These are phyloP conservation scores for Macaca mulatta DNA, from an alignment of 2,113 vertebrate genomes.

Conservation along the genomic window DNA sequence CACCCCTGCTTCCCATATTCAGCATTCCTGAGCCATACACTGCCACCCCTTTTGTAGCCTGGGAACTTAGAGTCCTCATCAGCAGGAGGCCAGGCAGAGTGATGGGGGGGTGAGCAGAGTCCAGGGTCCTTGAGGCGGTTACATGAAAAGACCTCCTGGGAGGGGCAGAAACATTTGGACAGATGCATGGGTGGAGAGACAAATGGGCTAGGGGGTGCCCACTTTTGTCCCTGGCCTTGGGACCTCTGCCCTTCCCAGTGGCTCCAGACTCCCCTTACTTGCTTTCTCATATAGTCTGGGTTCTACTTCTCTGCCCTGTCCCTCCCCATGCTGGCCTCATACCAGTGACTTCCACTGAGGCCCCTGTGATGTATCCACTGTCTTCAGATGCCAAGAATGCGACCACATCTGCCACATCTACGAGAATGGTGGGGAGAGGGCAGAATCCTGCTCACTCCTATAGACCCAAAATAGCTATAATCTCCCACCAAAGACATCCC, in stretches of 20 bases:
- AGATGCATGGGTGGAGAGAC: constrained; percentile 42
- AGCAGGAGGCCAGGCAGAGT: constrained; percentile 53
- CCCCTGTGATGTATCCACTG: constrained; percentile 91
- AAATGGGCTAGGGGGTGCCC: neutral
- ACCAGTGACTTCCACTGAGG: constrained; percentile 92
- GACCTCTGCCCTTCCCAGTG: constrained; percentile 26
- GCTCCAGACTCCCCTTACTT: neutral
- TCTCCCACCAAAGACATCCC: neutral
- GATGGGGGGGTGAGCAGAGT: constrained; percentile 47
- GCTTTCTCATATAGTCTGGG: neutral
- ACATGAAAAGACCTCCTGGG: constrained; percentile 80
- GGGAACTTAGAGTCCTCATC: constrained; percentile 72
- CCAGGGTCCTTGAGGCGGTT: constrained; percentile 64
- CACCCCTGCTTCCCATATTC: constrained; percentile 75
- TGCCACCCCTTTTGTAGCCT: constrained; percentile 72
- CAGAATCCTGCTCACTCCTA: neutral
- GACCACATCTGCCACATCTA: constrained; percentile 92
- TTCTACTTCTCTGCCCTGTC: neutral
- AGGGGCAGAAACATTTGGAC: constrained; percentile 61
- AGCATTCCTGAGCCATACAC: constrained; percentile 71
- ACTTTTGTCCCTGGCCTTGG: neutral
- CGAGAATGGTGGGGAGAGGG: neutral
- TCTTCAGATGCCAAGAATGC: constrained; percentile 92
- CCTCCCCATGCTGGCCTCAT: neutral
- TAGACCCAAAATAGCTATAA: neutral